phyloP scores from a whole-genome alignment of 2,797 vertebrate species.

The Enteromius treurensis region DNA sequence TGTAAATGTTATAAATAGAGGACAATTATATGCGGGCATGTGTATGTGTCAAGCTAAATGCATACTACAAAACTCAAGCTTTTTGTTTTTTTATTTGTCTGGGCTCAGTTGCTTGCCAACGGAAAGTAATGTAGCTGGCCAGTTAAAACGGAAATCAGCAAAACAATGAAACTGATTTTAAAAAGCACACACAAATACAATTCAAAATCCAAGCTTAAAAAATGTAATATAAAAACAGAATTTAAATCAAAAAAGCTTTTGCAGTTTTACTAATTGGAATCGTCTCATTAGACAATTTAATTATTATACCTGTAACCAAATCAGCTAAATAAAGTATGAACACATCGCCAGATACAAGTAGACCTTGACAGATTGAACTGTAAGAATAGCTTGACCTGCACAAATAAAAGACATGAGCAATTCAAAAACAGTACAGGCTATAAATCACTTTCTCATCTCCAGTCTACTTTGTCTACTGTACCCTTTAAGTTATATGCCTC shows the following conservation, averaged over 20 bases:
- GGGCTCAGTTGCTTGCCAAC: not conserved
- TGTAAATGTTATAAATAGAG: constrained; percentile 60
- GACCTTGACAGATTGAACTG: not conserved
- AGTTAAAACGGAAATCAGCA: not conserved
- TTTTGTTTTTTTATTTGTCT: not conserved
- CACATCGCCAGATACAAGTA: constrained; percentile 12
- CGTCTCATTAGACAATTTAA: constrained; percentile 1
- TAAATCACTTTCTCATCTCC: not conserved
- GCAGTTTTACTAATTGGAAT: not conserved
- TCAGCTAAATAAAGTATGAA: constrained; percentile 13
- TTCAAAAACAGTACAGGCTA: constrained; percentile 72
- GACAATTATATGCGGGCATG: not conserved
- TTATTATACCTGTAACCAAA: not conserved
- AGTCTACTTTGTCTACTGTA: not conserved
- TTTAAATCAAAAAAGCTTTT: not conserved
- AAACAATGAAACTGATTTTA: not conserved
- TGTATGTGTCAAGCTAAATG: not conserved
- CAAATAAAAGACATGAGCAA: constrained; percentile 59
- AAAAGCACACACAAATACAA: not conserved
- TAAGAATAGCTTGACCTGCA: constrained; percentile 21
- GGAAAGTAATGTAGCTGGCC: not conserved
- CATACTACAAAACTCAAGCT: not conserved
- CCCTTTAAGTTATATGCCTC: not conserved
- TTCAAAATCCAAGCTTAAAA: not conserved
- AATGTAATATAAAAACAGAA: not conserved